These are phyloP conservation scores for Macrosiphum euphorbiae DNA, from an alignment of 2,888 invertebrate genomes.

Conservation along the genomic window DNA sequence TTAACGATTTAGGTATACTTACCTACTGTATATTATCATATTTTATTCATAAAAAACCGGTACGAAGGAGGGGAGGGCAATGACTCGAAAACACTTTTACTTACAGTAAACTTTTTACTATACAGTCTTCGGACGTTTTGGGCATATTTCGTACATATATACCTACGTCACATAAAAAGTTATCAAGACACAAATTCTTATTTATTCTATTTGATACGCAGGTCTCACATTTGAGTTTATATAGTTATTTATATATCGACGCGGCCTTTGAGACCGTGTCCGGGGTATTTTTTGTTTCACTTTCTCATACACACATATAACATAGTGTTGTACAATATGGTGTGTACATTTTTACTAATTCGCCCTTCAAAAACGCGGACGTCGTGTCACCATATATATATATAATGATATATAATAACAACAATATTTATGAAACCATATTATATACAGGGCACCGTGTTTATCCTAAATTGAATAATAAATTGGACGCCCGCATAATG, in stretches of 20 bases:
- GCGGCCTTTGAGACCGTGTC: not conserved
- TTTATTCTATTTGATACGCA: not conserved
- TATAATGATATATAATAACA: conserved; percentile 44
- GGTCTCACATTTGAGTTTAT: not conserved
- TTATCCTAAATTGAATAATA: conserved; percentile 63
- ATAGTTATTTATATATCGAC: not conserved
- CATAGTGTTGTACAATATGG: not conserved
- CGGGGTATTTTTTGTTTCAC: not conserved
- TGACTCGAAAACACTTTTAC: not conserved
- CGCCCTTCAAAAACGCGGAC: conserved; percentile 59
- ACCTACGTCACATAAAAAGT: not conserved
- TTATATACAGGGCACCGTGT: conserved; percentile 5
- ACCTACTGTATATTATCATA: not conserved
- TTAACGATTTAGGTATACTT: conserved; percentile 13
- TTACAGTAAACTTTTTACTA: not conserved
- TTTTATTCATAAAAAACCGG: not conserved
- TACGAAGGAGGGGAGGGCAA: not conserved
- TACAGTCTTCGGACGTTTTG: not conserved
- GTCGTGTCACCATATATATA: conserved; percentile 44
- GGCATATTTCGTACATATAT: not conserved
- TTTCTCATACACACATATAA: not conserved
- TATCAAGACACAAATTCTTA: not conserved
- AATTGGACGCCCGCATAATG: conserved; percentile 64
- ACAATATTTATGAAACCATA: conserved; percentile 59
- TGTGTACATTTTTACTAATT: conserved; percentile 43